phyloP scores from a whole-genome alignment of 1,140 invertebrate species.

The Bombus difficillimus region DNA sequence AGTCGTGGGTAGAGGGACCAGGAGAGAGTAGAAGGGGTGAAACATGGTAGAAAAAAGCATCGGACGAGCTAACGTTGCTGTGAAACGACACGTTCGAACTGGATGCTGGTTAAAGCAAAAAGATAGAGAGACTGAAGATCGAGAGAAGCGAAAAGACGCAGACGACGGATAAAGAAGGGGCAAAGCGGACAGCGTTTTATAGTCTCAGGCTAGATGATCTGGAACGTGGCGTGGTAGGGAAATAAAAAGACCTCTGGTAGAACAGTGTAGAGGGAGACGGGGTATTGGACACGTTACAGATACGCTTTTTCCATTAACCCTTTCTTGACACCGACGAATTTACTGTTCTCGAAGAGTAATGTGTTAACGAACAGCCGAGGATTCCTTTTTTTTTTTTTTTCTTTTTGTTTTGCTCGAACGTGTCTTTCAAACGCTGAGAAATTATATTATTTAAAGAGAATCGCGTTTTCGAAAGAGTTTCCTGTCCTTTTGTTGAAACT shows the following conservation, averaged over 20 bases:
- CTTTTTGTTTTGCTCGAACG: background rate
- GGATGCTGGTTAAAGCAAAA: slow-evolving; percentile 27
- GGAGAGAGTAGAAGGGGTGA: background rate
- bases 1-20: slow-evolving; percentile 10
- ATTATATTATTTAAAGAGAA: background rate
- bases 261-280: slow-evolving; percentile 2
- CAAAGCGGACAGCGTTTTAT: slow-evolving; percentile 75
- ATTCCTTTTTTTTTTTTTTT: background rate
- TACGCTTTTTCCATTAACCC: slow-evolving; percentile 74
- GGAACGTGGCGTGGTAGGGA: slow-evolving; percentile 71
- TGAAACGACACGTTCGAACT: slow-evolving; percentile 75
- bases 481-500: background rate
- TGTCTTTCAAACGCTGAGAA: background rate
- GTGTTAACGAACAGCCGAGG: background rate
- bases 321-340: slow-evolving; percentile 55
- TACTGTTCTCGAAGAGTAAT: slow-evolving; percentile 12
- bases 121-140: background rate
- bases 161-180: slow-evolving; percentile 15
- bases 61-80: slow-evolving; percentile 61
- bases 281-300: slow-evolving; percentile 60
- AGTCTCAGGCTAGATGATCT: slow-evolving; percentile 72
- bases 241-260: slow-evolving; percentile 71
- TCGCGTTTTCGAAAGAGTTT: background rate
- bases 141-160: background rate
- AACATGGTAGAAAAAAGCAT: slow-evolving; percentile 45